phyloP scores from a whole-genome alignment of 2,888 invertebrate genomes.

The Dryococelus australis region DNA sequence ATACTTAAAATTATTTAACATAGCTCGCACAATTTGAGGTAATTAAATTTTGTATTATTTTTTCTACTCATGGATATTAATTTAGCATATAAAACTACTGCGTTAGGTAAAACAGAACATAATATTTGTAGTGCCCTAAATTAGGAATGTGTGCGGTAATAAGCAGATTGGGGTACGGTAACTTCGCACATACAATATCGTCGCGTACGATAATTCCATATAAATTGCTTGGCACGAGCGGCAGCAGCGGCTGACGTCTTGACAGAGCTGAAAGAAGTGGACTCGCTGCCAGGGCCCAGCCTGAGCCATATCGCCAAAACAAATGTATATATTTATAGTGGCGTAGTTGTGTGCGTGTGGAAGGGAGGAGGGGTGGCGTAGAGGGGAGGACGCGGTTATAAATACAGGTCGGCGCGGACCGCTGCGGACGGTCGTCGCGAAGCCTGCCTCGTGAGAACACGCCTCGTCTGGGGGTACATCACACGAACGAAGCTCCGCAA shows the following conservation, averaged over 20 bases:
- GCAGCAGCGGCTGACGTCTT: not conserved
- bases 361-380: not conserved
- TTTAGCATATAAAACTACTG: not conserved
- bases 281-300: not conserved
- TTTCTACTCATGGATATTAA: not conserved
- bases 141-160: not conserved
- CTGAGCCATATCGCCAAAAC: not conserved
- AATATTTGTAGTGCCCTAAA: no score
- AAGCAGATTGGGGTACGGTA: not conserved
- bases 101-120: no score
- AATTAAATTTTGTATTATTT: no score
- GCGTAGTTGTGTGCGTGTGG: not conserved
- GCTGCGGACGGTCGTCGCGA: not conserved
- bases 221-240: no score
- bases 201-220: no score
- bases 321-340: slow-evolving; percentile 1
- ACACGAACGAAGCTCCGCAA: not conserved
- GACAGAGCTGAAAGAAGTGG: not conserved
- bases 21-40: no score
- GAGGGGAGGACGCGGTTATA: slow-evolving; percentile 7
- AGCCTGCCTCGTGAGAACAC: not conserved
- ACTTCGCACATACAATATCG: not conserved
- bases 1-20: no score
- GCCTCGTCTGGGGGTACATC: not conserved
- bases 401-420: not conserved